Evolutionary conservation across 1,140 invertebrate species (phyloP), one percentile per base, ranked within the genome.

Genomic region (Nixonia krombeini): DNA sequence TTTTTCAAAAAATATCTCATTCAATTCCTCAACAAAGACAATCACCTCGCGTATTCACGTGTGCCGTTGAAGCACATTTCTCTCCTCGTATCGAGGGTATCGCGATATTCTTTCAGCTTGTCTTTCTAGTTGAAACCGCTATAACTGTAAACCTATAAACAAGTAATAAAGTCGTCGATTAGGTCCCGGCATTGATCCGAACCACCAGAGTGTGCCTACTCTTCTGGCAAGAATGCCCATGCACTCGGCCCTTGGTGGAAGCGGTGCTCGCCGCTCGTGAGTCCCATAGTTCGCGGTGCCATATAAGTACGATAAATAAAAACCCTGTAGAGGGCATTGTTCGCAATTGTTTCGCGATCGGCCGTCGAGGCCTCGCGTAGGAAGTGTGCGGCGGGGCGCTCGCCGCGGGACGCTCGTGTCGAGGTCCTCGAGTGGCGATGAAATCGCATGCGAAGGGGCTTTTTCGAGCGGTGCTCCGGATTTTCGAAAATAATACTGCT

Each of bases 231-330:
- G 66, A 69, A 69, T 69, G 66, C 66, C 66, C 58, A 55, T 69
- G 50, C 58, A 63, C 23, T 46, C 41, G 42, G 18, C 51, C 63
- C 64, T 67, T 57, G 64, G n/a, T n/a, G n/a, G n/a, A n/a, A n/a
- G n/a, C n/a, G n/a, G n/a, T n/a, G n/a, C n/a, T n/a, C n/a, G n/a
- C 58, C 53, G 57, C 65, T 69, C 58, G 49, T 57, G 58, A 53
- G 58, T 50, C 53, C 53, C 55, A 51, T 63, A 63, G 66, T 69
- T 35, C 66, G 59, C 66, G 66, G 66, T 69, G 66, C 58, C 66
- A 69, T 59, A 69, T 69, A 63, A 69, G 57, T 69, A 69, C 57
- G 59, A 69, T 69, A 69, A 47, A 50, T 58, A 62, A 57, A 63
- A 69, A 63, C 47, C 47, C 53, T 59, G 66, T 63, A 59, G 66